phyloP scores from a whole-genome alignment of 2,888 invertebrate species.

The Polyommatus iphigenia region DNA sequence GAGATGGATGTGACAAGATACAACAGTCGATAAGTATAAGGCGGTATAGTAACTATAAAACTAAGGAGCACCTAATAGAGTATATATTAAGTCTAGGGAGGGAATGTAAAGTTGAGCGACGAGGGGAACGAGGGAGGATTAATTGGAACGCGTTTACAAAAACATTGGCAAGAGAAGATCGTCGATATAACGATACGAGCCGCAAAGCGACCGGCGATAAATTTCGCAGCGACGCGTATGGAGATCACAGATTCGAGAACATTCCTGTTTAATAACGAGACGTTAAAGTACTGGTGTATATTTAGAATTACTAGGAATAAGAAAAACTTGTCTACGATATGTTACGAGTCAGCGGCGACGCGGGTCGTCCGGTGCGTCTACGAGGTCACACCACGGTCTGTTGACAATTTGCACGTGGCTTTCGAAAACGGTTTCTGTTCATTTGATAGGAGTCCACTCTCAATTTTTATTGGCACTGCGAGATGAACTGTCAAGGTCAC shows the following conservation, averaged over 20 bases:
- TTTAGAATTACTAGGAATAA: not conserved
- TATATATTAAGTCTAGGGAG: conserved; percentile 4
- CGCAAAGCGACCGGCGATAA: not conserved
- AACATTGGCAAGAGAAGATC: conserved; percentile 10
- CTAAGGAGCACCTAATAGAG: not conserved
- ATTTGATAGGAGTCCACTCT: conserved; percentile 40
- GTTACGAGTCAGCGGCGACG: not conserved
- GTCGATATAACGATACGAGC: not conserved
- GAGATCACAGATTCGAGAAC: conserved; percentile 20
- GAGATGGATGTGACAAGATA: conserved; percentile 2
- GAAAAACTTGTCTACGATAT: not conserved
- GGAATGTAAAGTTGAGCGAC: conserved; percentile 17
- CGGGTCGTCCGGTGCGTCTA: not conserved
- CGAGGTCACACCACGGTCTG: conserved; percentile 24
- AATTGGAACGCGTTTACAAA: conserved; percentile 14
- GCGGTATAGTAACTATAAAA: not conserved
- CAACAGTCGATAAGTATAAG: not conserved
- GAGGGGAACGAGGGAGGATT: conserved; percentile 4
- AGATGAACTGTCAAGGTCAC: conserved; percentile 42
- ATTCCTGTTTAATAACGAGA: not conserved
- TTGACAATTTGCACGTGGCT: conserved; percentile 33
- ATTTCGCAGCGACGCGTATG: not conserved
- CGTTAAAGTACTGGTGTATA: not conserved
- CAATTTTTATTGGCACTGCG: conserved; percentile 41
- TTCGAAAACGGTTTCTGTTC: conserved; percentile 34